phyloP scores from a whole-genome alignment of 2,113 vertebrate genomes.

The Manacus vitellinus region DNA sequence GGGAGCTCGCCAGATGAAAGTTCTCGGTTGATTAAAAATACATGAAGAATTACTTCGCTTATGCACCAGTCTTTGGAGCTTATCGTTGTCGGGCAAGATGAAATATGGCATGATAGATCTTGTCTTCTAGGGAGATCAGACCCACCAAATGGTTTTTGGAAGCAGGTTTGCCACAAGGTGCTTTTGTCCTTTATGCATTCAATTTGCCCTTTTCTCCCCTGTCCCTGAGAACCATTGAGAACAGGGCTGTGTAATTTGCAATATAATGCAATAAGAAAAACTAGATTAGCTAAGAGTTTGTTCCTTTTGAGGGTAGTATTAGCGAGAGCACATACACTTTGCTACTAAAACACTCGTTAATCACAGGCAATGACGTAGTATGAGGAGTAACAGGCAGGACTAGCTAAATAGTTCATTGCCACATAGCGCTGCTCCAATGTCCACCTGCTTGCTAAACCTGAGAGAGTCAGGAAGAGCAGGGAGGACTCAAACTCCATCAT shows the following conservation, averaged over 20 bases:
- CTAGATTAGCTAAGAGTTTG: background rate
- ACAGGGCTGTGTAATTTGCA: background rate
- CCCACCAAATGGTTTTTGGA: slow-evolving; percentile 23
- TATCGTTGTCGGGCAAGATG: background rate
- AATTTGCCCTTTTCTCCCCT: background rate
- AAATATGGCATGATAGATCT: slow-evolving; percentile 43
- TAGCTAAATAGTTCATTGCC: background rate
- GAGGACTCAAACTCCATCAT: background rate
- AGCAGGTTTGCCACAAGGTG: slow-evolving; percentile 15
- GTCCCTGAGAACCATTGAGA: background rate
- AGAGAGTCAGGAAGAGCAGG: background rate
- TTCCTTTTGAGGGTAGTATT: background rate
- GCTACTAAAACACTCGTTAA: background rate
- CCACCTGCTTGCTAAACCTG: background rate
- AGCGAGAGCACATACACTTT: background rate
- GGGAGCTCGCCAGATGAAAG: slow-evolving; percentile 22
- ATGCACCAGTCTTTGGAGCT: background rate
- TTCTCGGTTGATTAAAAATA: slow-evolving; percentile 55
- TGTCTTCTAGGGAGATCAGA: slow-evolving; percentile 17
- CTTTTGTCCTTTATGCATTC: slow-evolving; percentile 25
- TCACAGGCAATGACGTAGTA: background rate
- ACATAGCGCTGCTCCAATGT: background rate
- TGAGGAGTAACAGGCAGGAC: background rate
- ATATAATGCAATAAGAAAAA: background rate
- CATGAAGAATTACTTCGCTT: background rate